Evolutionary conservation across 2,113 vertebrate genomes (phyloP).

Genomic region (Coreoperca whiteheadi): DNA sequence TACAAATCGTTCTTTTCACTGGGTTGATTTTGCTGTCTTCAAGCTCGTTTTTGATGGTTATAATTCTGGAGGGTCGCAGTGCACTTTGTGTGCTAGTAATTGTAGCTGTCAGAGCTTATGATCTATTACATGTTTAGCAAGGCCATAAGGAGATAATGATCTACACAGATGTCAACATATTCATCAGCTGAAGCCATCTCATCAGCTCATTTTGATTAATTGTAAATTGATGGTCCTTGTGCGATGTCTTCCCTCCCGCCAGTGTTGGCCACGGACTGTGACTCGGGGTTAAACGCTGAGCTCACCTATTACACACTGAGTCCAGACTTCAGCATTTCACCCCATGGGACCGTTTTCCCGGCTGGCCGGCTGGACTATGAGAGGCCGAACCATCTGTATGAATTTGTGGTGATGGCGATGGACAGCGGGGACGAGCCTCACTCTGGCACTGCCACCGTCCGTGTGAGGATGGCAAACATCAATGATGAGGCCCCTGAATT

Average conservation of each 20-base stretch:
- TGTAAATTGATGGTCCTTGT: constrained; percentile 61
- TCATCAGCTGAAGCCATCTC: constrained; percentile 64
- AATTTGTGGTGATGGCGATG: constrained; percentile 91
- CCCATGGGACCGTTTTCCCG: constrained; percentile 89
- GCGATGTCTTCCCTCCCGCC: constrained; percentile 24
- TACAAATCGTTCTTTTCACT: constrained; percentile 10
- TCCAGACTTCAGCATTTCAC: constrained; percentile 89
- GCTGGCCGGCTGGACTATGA: constrained; percentile 88
- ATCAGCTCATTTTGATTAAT: constrained; percentile 60
- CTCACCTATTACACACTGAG: constrained; percentile 89
- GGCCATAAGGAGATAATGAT: constrained; percentile 70
- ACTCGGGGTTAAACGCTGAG: constrained; percentile 88
- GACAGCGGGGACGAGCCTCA: constrained; percentile 88
- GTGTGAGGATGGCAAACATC: constrained; percentile 89
- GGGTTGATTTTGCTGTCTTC: constrained; percentile 41
- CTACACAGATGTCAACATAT: constrained; percentile 73
- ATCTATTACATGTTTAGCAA: constrained; percentile 75
- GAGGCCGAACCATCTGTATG: constrained; percentile 89
- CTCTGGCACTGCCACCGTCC: constrained; percentile 90
- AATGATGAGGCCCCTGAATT: constrained; percentile 91
- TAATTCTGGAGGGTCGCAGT: constrained; percentile 43
- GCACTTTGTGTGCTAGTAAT: constrained; percentile 58
- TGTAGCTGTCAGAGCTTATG: constrained; percentile 67
- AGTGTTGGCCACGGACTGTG: constrained; percentile 92
- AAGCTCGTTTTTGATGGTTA: constrained; percentile 41